Evolutionary conservation across 2,797 vertebrate species (phyloP).

Genomic region (Tapera naevia): DNA sequence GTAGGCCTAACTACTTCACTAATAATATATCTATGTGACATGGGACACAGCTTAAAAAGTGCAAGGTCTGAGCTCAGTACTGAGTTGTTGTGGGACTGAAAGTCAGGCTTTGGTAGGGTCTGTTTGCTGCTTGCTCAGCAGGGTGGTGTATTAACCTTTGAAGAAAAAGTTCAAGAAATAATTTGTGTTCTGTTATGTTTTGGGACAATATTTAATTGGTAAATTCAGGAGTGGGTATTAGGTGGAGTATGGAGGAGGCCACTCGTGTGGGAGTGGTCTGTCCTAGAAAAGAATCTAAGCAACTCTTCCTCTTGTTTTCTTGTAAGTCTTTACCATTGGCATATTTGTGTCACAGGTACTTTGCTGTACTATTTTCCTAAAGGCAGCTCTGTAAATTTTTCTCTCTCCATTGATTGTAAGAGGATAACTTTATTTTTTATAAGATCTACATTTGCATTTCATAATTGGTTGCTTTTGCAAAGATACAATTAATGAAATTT

Average conservation of each 20-base stretch:
- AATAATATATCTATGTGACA: background rate
- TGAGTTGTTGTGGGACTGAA: background rate
- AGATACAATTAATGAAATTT: background rate
- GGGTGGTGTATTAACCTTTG: background rate
- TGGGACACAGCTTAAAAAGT: background rate
- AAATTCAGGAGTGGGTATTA: background rate
- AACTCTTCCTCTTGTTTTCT: background rate
- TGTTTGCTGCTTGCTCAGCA: background rate
- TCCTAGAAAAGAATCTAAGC: background rate
- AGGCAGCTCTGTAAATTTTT: background rate
- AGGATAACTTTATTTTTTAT: background rate
- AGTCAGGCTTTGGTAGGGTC: background rate
- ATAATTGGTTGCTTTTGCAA: background rate
- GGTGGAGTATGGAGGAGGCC: background rate
- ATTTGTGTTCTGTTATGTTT: background rate
- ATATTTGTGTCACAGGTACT: background rate
- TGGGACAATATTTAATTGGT: background rate
- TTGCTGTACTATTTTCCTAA: background rate
- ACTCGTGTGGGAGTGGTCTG: background rate
- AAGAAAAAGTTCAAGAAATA: background rate
- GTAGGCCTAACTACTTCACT: background rate
- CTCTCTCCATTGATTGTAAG: background rate
- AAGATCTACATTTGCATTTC: background rate
- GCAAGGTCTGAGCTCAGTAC: background rate
- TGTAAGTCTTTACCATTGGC: background rate